phyloP scores from a whole-genome alignment of 2,888 invertebrate genomes.

The Thalpophila matura region DNA sequence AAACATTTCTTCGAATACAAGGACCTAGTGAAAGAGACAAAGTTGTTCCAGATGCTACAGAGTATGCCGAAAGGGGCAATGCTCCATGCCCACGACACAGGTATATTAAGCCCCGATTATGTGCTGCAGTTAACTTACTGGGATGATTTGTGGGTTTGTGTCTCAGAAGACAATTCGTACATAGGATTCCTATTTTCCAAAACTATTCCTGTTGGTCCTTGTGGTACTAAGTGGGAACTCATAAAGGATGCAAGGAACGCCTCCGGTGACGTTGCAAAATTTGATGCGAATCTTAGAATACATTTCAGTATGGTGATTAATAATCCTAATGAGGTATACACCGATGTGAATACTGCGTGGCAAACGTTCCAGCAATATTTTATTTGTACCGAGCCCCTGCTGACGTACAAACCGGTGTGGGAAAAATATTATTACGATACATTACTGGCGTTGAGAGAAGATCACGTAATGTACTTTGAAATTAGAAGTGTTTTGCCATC shows the following conservation, averaged over 20 bases:
- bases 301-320: slow-evolving; percentile 90
- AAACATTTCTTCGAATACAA: slow-evolving; percentile 93
- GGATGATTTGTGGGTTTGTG: slow-evolving; percentile 91
- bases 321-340: slow-evolving; percentile 83
- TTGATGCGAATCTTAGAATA: slow-evolving; percentile 89
- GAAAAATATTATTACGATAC: slow-evolving; percentile 92
- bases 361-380: slow-evolving; percentile 90
- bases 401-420: slow-evolving; percentile 92
- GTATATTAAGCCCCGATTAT: slow-evolving; percentile 91
- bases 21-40: slow-evolving; percentile 90
- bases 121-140: slow-evolving; percentile 92
- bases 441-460: slow-evolving; percentile 91
- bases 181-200: slow-evolving; percentile 77
- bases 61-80: slow-evolving; percentile 94
- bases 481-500: slow-evolving; percentile 91
- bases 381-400: slow-evolving; percentile 83
- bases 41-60: slow-evolving; percentile 92
- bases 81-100: slow-evolving; percentile 93
- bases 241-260: slow-evolving; percentile 86
- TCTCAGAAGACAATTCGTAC: slow-evolving; percentile 64
- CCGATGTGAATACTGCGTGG: slow-evolving; percentile 92
- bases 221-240: slow-evolving; percentile 84
- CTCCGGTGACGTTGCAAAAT: slow-evolving; percentile 83
- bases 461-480: slow-evolving; percentile 94
- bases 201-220: slow-evolving; percentile 66